Percentiles rank a stretch among this genome's conserved stretches.
Conservation (phyloP, 1,140 invertebrate genomes). For the Megathymus violae region DNA sequence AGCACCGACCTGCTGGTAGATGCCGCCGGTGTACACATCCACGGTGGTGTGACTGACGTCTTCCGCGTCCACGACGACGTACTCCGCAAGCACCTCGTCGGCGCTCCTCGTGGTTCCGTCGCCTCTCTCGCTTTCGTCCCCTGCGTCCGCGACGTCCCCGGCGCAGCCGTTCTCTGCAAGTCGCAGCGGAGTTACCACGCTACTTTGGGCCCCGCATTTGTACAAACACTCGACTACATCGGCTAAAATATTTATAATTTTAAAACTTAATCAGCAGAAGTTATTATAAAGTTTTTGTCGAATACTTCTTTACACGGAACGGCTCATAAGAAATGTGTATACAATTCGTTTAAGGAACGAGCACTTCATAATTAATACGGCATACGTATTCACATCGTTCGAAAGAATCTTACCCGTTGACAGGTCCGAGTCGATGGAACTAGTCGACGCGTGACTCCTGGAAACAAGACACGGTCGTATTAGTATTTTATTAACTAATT, state of each 20-base stretch:
- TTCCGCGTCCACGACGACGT: slow-evolving; percentile 66
- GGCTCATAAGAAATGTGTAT: too few relatives aligned
- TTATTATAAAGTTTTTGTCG: background rate
- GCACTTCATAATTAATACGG: too few relatives aligned
- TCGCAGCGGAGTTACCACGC: too few relatives aligned
- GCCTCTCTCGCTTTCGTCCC: background rate
- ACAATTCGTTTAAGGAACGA: too few relatives aligned
- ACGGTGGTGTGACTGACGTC: slow-evolving; percentile 61
- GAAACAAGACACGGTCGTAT: slow-evolving; percentile 5
- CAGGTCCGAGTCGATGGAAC: slow-evolving; percentile 18
- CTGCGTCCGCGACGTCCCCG: slow-evolving; percentile 1
- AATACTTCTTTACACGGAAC: too few relatives aligned
- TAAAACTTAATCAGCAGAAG: too few relatives aligned
- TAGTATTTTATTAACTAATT: slow-evolving; percentile 11
- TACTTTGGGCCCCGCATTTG: too few relatives aligned
- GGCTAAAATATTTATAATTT: too few relatives aligned
- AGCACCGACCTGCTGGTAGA: slow-evolving; percentile 62
- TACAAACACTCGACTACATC: too few relatives aligned
- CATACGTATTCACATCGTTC: too few relatives aligned
- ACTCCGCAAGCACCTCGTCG: slow-evolving; percentile 48
- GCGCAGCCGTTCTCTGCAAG: slow-evolving; percentile 16
- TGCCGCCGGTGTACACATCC: slow-evolving; percentile 61
- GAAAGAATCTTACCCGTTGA: slow-evolving; percentile 15
- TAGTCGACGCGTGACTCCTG: slow-evolving; percentile 20
- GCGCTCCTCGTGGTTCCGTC: slow-evolving; percentile 6